Base-by-base conservation (phyloP, 2,797 vertebrate genomes). In the Harpagifer antarcticus region DNA sequence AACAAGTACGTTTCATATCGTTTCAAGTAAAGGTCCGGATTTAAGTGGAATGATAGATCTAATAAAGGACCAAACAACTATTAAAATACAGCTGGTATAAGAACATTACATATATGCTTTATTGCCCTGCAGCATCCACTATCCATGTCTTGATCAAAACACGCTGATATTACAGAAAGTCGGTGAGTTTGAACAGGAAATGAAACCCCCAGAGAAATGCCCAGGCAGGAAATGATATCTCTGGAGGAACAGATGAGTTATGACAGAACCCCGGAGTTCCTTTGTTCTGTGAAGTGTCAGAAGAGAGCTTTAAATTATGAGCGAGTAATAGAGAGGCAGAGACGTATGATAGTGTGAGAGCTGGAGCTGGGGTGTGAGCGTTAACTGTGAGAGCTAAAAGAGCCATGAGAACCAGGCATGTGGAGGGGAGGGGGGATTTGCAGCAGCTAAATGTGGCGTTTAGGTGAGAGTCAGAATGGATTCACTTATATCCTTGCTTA, bases 311-410 rank as follows among this genome's bases (percentile, higher is more conserved):
- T 75, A 65, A 89, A 89, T 89, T 81, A 79, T 74, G 72, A 66
- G 84, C 61, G 83, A 86, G 85, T 77, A 67, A 88, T 68, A 58
- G 70, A 78, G 80, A 78, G 77, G 53, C 76, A 77, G 84, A 74
- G 79, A 86, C 8, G 64, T 84, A 88, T 68, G 81, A 90, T 84
- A 81, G 86, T 85, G 87, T 64, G 82, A 89, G 83, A 86, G 82
- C 78, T 88, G 82, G 67, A 81, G 85, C 60, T 47, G 65, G 77
- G 78, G 79, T 88, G 89, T 88, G 86, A 91, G 78, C 84, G 86
- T 91, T 88, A 91, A 85, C 88, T n/a, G 85, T 78, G 89, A 86
- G 90, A 90, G 82, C 74, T 84, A 88, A 90, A 89, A 87, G 76
- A 89, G 80, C 83, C 81, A 80, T 76, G 85, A 87, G 86, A 86